phyloP scores from a whole-genome alignment of 2,113 vertebrate genomes.

The Hyla sarda region DNA sequence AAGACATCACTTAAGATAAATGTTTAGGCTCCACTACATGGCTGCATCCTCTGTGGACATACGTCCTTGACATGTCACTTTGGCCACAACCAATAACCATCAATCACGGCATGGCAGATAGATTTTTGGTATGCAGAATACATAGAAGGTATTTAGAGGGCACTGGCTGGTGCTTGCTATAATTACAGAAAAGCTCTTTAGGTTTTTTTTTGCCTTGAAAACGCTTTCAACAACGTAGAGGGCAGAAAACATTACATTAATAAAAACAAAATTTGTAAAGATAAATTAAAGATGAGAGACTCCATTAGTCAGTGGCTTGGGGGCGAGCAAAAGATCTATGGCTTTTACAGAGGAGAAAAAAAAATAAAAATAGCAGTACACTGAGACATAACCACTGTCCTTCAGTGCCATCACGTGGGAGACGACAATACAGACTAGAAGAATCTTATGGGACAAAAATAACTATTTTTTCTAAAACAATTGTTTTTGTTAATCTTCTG shows the following conservation, averaged over 20 bases:
- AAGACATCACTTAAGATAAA: conserved; percentile 16
- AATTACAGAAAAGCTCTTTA: conserved; percentile 24
- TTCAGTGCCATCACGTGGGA: neutral
- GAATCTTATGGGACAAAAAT: too few species aligned
- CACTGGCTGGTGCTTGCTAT: conserved; percentile 11
- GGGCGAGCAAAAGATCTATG: neutral
- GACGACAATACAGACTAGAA: neutral
- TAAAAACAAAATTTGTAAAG: conserved; percentile 10
- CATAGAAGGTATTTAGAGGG: conserved; percentile 48
- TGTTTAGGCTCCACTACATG: neutral
- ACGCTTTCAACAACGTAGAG: conserved; percentile 35
- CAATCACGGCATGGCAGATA: neutral
- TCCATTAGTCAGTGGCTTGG: conserved; percentile 31
- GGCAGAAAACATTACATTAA: conserved; percentile 40
- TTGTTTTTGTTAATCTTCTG: too few species aligned
- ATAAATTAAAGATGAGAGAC: conserved; percentile 45
- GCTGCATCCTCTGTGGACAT: neutral
- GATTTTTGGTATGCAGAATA: conserved; percentile 23
- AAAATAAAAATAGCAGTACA: neutral
- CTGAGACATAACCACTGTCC: conserved; percentile 16
- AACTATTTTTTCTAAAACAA: too few species aligned
- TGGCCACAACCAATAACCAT: conserved; percentile 34
- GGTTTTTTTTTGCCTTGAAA: conserved; percentile 26
- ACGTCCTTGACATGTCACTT: conserved; percentile 33
- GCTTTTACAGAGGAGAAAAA: neutral